These are phyloP conservation scores for Leptura quadrifasciata DNA, from an alignment of 2,888 invertebrate species.

Conservation along the genomic window DNA sequence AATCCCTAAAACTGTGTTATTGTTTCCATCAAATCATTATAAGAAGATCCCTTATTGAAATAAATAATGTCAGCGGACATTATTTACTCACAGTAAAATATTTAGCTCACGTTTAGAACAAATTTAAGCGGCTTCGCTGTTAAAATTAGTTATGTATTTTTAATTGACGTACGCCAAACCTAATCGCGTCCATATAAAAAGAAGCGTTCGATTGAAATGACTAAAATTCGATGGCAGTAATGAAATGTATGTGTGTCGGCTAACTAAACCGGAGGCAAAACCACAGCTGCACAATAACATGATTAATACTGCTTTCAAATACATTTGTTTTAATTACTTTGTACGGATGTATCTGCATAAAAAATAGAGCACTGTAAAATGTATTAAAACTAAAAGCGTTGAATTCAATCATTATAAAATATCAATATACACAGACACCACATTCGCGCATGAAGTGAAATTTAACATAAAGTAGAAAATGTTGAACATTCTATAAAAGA, in stretches of 20 bases:
- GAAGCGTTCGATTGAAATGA: conserved; percentile 9
- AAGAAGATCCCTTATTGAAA: too few relatives aligned
- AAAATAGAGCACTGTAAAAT: conserved; percentile 3
- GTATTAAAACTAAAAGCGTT: conserved; percentile 6
- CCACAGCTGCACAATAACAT: conserved; percentile 10
- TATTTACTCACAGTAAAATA: not conserved
- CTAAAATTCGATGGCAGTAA: conserved; percentile 14
- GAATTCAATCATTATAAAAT: not conserved
- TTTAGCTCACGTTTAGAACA: not conserved
- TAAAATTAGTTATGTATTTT: conserved; percentile 1
- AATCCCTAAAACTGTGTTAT: too few relatives aligned
- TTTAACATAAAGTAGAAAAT: too few relatives aligned
- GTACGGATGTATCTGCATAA: conserved; percentile 27
- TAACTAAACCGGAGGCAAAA: conserved; percentile 3
- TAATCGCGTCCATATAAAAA: conserved; percentile 1
- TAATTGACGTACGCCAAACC: not conserved
- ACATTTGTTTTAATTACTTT: conserved; percentile 27
- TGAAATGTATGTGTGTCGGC: conserved; percentile 12
- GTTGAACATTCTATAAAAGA: too few relatives aligned
- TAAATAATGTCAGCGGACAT: too few relatives aligned
- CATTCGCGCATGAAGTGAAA: too few relatives aligned
- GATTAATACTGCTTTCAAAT: conserved; percentile 17
- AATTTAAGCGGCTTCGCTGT: not conserved
- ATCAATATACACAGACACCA: not conserved
- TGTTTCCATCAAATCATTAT: too few relatives aligned